Conservation (phyloP, 2,113 vertebrate species). For the Nesoenas mayeri region DNA sequence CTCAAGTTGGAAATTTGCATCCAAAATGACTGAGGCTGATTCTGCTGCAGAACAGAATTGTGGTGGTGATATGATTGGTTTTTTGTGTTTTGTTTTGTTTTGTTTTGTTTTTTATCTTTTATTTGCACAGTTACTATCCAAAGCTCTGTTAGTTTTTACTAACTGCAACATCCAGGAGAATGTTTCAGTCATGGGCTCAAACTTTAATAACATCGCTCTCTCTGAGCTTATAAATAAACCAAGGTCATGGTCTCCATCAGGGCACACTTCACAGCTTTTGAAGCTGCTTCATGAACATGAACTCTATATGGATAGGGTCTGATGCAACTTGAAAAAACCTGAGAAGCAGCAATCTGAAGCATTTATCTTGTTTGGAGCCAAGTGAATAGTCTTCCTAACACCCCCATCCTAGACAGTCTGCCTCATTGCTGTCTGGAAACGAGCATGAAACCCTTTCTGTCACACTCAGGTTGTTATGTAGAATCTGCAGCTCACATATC, state of each 20-base stretch:
- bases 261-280: background rate
- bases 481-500: background rate
- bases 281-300: background rate
- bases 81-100: background rate
- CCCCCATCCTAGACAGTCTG: background rate
- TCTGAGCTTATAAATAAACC: background rate
- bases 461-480: background rate
- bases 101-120: background rate
- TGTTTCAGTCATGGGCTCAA: background rate
- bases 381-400: background rate
- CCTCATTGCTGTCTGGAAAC: background rate
- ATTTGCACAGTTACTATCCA: background rate
- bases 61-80: background rate
- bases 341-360: background rate
- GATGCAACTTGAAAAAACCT: background rate
- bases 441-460: background rate
- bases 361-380: background rate
- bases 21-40: background rate
- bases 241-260: background rate
- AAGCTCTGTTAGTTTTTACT: background rate
- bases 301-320: background rate
- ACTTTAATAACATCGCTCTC: background rate
- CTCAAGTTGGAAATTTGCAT: background rate
- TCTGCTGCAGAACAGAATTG: background rate
- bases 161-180: background rate